Percentiles rank a stretch among this genome's conserved stretches.
Conservation (phyloP, 2,888 invertebrate species). For the Bellardia bayeri region DNA sequence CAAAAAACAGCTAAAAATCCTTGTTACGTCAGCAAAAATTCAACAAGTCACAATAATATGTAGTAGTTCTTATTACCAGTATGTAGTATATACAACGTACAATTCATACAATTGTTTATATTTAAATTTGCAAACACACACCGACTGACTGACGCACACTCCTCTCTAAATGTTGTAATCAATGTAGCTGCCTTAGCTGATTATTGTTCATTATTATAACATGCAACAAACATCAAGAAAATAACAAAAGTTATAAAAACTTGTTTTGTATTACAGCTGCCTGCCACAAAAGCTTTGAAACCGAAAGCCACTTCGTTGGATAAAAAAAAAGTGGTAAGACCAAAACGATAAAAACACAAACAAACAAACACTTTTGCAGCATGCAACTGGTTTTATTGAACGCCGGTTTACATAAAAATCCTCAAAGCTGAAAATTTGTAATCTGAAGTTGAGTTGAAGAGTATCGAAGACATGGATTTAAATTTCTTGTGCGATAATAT, state of each 20-base stretch:
- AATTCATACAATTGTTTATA: constrained; percentile 7
- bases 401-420: constrained; percentile 57
- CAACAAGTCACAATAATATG: constrained; percentile 52
- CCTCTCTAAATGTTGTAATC: constrained; percentile 58
- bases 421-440: constrained; percentile 32
- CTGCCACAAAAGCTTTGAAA: constrained; percentile 43
- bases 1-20: constrained; percentile 18
- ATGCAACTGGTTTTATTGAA: constrained; percentile 63
- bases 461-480: constrained; percentile 1
- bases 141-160: not conserved
- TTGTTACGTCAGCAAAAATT: constrained; percentile 57
- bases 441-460: constrained; percentile 48
- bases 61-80: constrained; percentile 36
- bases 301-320: constrained; percentile 4
- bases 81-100: not conserved
- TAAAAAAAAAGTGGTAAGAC: constrained; percentile 60
- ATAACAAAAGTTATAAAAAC: not conserved
- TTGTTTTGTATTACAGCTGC: constrained; percentile 37
- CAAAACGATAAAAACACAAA: constrained; percentile 43
- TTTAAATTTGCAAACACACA: constrained; percentile 2
- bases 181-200: constrained; percentile 31
- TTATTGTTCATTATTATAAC: constrained; percentile 46
- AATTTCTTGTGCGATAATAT: constrained; percentile 26
- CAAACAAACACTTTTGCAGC: constrained; percentile 51
- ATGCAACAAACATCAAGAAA: constrained; percentile 29